Base-by-base conservation (phyloP, 2,113 vertebrate genomes). In the Sisor rabdophorus region DNA sequence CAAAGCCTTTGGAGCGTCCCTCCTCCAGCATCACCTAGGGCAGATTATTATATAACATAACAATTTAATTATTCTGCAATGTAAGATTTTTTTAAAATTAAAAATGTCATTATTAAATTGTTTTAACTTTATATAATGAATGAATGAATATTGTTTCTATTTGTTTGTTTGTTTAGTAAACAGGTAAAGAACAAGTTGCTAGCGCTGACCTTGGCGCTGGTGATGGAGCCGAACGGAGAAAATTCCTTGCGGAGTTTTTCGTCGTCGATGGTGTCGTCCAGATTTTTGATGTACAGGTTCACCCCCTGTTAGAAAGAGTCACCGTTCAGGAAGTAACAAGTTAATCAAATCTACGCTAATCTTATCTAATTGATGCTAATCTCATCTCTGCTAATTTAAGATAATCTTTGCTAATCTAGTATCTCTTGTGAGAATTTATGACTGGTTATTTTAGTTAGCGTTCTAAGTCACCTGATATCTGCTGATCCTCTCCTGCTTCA, bases 191-290 rank as follows among this genome's bases (percentile, higher is more conserved):
- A 12, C 30, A 40, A 17, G 15, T 65, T 30, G 11, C 16, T 71
- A 11, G 47, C 64, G 12, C 36, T 81, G 88, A 99, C 97, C 95
- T 99, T 98, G 56, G 97, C 93, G 79, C 97, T 98, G 0, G 97
- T 99, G 81, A 99, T 99, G 69, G 97, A 98, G 17, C 97, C 97
- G 64, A 99, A 99, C 24, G 96, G 96, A 77, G 95, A 93, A 88
- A 99, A 99, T 83, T 99, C 97, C 85, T 98, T 98, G 64, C 97
- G 93, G 85, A 99, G 90, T 83, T 98, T 99, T 88, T 98, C 97
- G 83, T 99, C 97, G 58, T 98, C 96, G 50, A 98, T 98, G 67
- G 96, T 99, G 90, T 98, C 97, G 86, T 98, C 97, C 75, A 99
- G 85, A 87, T 99, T 99, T 89, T 99, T 99, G 85, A 99, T 98